Percentiles rank a stretch among this genome's conserved stretches.
These are phyloP conservation scores for Macquaria ambigua DNA, from an alignment of 2,113 vertebrate species.

Conservation along the genomic window DNA sequence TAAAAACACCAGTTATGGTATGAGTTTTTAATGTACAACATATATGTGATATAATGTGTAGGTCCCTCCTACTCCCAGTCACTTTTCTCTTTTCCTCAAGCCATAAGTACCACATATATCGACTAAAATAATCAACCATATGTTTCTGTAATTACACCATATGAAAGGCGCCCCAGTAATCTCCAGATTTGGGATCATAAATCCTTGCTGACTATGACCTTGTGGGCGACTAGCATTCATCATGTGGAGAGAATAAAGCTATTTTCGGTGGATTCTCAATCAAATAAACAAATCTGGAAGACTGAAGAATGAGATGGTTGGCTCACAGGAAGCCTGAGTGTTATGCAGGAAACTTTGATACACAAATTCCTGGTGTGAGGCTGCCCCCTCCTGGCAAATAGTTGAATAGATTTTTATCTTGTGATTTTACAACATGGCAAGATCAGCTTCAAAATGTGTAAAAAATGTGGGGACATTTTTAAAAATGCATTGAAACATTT, in stretches of 20 bases:
- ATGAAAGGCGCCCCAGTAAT: constrained; percentile 39
- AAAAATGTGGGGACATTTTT: too few species aligned
- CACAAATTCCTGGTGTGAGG: constrained; percentile 20
- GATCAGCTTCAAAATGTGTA: neutral
- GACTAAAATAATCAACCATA: constrained; percentile 64
- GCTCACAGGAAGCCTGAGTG: constrained; percentile 19
- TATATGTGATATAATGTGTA: constrained; percentile 14
- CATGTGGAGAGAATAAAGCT: constrained; percentile 50
- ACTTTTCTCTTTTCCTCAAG: constrained; percentile 15
- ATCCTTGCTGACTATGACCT: constrained; percentile 43
- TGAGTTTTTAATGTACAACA: constrained; percentile 7
- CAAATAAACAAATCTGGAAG: constrained; percentile 64
- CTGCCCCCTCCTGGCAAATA: constrained; percentile 61
- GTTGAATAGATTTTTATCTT: neutral
- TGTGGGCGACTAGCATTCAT: constrained; percentile 12
- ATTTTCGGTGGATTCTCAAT: constrained; percentile 56
- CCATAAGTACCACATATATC: constrained; percentile 48
- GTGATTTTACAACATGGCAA: neutral
- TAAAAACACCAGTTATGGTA: neutral
- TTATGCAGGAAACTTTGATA: neutral
- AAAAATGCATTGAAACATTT: neutral
- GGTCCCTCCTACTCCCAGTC: neutral
- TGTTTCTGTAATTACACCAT: constrained; percentile 60
- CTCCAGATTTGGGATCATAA: constrained; percentile 45
- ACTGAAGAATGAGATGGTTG: constrained; percentile 34